Conservation (phyloP, 2,888 invertebrate genomes). For the Chydorus sphaericus region DNA sequence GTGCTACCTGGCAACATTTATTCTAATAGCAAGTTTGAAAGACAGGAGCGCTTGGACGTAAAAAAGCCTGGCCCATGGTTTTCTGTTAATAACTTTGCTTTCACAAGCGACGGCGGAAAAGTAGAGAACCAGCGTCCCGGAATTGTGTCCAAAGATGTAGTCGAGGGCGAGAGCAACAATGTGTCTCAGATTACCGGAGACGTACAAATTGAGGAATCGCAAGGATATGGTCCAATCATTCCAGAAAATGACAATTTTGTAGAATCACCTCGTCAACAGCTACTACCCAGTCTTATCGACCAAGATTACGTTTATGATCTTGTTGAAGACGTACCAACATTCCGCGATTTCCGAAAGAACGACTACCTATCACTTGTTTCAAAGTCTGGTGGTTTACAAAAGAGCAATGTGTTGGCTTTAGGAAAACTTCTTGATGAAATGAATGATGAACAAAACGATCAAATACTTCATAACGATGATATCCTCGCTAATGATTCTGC, state of each 20-base stretch:
- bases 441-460: background rate
- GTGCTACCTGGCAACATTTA: constrained; percentile 8
- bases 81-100: constrained; percentile 43
- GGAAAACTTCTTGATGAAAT: background rate
- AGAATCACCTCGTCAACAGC: background rate
- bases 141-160: no score
- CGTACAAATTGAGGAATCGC: background rate
- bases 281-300: no score
- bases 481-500: no score
- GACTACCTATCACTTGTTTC: background rate
- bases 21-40: constrained; percentile 48
- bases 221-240: background rate
- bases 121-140: no score
- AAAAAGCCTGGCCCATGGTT: constrained; percentile 86
- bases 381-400: background rate
- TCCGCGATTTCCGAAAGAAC: background rate
- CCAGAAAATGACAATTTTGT: no score
- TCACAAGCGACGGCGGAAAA: constrained; percentile 29
- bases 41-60: constrained; percentile 77
- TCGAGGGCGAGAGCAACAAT: background rate
- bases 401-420: background rate
- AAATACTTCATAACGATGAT: no score
- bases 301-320: background rate
- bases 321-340: background rate
- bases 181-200: no score